A percentile compares a stretch with the other conserved stretches of the same genome.
Conservation (phyloP, 2,888 invertebrate species). For the Carabus problematicus region DNA sequence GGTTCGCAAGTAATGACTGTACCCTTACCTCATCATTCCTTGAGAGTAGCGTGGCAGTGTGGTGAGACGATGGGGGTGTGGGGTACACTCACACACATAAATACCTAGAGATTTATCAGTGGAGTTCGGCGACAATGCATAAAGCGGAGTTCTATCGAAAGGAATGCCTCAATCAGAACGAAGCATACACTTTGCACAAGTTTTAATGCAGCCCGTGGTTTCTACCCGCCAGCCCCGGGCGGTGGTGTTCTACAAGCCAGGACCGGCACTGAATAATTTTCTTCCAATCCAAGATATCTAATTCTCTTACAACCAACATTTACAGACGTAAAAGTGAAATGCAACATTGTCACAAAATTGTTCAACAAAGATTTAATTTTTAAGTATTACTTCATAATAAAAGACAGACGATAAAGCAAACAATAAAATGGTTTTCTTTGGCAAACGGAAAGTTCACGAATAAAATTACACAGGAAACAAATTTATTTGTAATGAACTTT, state of each 20-base stretch:
- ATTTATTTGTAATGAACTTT: too few species aligned
- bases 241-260: slow-evolving; percentile 1
- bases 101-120: slow-evolving; percentile 6
- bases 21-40: neutral
- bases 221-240: neutral
- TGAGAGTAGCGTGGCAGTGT: neutral
- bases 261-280: neutral
- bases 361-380: too few species aligned
- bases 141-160: slow-evolving; percentile 18
- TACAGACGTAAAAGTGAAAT: too few species aligned
- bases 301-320: too few species aligned
- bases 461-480: too few species aligned
- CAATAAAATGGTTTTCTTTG: too few species aligned
- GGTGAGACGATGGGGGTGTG: neutral
- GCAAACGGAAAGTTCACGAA: too few species aligned
- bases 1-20: slow-evolving; percentile 26
- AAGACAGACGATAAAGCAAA: too few species aligned
- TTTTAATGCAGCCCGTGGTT: slow-evolving; percentile 36
- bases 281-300: too few species aligned
- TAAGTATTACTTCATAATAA: too few species aligned
- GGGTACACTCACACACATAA: slow-evolving; percentile 10
- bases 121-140: slow-evolving; percentile 18
- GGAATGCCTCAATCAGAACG: slow-evolving; percentile 32
- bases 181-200: slow-evolving; percentile 30
- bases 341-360: too few species aligned